phyloP scores from a whole-genome alignment of 2,113 vertebrate genomes.

The Rafetus swinhoei region DNA sequence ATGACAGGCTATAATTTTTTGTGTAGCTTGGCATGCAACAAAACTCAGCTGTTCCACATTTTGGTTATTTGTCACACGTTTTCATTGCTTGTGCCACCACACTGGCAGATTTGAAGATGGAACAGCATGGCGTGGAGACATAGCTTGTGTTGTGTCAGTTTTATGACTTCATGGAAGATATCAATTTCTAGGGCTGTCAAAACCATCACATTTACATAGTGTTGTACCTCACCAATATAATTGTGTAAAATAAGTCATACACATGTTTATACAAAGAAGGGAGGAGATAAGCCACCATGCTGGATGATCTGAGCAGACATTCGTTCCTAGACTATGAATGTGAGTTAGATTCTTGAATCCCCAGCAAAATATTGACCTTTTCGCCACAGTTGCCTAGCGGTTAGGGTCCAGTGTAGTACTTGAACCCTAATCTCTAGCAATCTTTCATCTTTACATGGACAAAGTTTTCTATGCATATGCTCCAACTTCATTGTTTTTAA shows the following conservation, averaged over 20 bases:
- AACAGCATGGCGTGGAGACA: rapidly evolving
- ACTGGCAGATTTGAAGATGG: neutral
- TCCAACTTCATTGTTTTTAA: neutral
- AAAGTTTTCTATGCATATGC: neutral
- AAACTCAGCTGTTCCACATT: neutral
- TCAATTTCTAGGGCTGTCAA: neutral
- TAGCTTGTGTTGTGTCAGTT: neutral
- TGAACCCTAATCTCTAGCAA: neutral
- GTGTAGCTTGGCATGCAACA: neutral
- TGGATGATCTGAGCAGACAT: too few species aligned
- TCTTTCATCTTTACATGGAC: neutral
- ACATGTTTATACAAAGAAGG: neutral
- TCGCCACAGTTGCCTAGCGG: too few species aligned
- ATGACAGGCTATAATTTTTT: neutral
- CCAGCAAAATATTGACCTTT: too few species aligned
- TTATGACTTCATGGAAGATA: neutral
- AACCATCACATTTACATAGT: neutral
- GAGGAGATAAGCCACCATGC: too few species aligned
- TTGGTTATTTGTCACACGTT: neutral
- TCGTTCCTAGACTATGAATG: too few species aligned
- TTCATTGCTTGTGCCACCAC: neutral
- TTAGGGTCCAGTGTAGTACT: too few species aligned
- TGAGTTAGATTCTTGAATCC: too few species aligned
- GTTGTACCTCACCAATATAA: neutral
- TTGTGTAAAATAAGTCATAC: neutral